phyloP scores from a whole-genome alignment of 2,888 invertebrate species.

The Aproaerema taeniolella region DNA sequence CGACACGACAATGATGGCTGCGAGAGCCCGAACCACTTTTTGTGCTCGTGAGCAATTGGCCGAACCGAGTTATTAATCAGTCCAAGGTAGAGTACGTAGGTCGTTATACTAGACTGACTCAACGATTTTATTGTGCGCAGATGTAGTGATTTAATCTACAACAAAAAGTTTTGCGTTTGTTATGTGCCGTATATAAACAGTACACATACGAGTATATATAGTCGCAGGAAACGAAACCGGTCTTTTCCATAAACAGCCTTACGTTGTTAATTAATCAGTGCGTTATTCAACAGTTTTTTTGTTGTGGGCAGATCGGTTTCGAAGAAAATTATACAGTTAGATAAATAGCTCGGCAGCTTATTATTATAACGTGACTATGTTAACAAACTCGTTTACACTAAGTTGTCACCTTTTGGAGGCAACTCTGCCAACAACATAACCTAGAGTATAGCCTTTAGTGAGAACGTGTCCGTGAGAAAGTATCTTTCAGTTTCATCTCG shows the following conservation, averaged over 20 bases:
- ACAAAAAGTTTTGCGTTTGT: slow-evolving; percentile 2
- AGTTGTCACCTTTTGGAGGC: too few species aligned
- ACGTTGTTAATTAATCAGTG: too few species aligned
- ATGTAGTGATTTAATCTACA: slow-evolving; percentile 7
- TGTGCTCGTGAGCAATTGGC: slow-evolving; percentile 27
- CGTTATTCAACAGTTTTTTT: too few species aligned
- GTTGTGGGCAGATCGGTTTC: too few species aligned
- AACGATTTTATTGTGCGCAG: slow-evolving; percentile 7
- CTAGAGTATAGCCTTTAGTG: not conserved
- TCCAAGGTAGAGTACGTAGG: slow-evolving; percentile 22
- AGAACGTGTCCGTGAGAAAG: slow-evolving; percentile 31
- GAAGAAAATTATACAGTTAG: too few species aligned
- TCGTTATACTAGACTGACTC: slow-evolving; percentile 2
- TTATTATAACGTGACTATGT: too few species aligned
- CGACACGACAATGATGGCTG: slow-evolving; percentile 33
- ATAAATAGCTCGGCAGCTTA: too few species aligned
- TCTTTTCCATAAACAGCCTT: too few species aligned
- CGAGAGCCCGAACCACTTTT: slow-evolving; percentile 28
- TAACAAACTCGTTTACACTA: too few species aligned
- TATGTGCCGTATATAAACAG: too few species aligned
- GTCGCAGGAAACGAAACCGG: slow-evolving; percentile 7
- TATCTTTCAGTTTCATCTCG: slow-evolving; percentile 28
- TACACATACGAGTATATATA: too few species aligned
- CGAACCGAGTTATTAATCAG: slow-evolving; percentile 36
- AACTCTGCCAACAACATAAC: too few species aligned